Conservation (phyloP, 2,888 invertebrate species). For the Glomeris marginata region DNA sequence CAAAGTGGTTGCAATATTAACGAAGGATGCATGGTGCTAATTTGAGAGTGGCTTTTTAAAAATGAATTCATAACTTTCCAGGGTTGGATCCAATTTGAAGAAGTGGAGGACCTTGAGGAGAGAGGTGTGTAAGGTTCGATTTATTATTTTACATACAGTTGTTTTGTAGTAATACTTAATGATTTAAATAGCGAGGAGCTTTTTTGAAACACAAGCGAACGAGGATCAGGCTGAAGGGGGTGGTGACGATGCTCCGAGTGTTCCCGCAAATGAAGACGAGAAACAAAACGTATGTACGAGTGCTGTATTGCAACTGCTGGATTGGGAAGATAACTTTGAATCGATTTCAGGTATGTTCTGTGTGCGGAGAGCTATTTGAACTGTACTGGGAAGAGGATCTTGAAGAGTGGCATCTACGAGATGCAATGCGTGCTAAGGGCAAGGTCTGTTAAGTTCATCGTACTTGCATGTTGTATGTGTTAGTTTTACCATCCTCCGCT, state of each 20-base stretch:
- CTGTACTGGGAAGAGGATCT: constrained; percentile 93
- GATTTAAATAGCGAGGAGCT: constrained; percentile 54
- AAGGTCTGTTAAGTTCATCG: constrained; percentile 34
- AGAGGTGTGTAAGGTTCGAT: constrained; percentile 35
- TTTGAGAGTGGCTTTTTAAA: neutral
- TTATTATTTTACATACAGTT: neutral
- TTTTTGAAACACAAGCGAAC: constrained; percentile 55
- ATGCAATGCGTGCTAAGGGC: constrained; percentile 51
- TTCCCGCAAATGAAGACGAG: constrained; percentile 40
- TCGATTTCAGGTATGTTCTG: constrained; percentile 45
- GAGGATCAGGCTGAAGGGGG: constrained; percentile 35
- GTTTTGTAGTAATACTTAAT: neutral
- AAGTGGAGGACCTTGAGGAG: constrained; percentile 80
- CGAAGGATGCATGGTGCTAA: too few species aligned
- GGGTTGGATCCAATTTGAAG: constrained; percentile 91
- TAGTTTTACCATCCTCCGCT: neutral
- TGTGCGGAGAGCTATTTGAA: constrained; percentile 85
- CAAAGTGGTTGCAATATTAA: too few species aligned
- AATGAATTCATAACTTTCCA: constrained; percentile 33
- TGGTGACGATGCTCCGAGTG: constrained; percentile 35
- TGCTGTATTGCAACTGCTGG: neutral
- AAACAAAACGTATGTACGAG: constrained; percentile 42
- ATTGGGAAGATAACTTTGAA: neutral
- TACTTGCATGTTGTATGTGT: neutral
- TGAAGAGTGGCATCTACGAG: constrained; percentile 90